Base-by-base conservation (phyloP, 2,113 vertebrate species). In the Phaethornis superciliosus region DNA sequence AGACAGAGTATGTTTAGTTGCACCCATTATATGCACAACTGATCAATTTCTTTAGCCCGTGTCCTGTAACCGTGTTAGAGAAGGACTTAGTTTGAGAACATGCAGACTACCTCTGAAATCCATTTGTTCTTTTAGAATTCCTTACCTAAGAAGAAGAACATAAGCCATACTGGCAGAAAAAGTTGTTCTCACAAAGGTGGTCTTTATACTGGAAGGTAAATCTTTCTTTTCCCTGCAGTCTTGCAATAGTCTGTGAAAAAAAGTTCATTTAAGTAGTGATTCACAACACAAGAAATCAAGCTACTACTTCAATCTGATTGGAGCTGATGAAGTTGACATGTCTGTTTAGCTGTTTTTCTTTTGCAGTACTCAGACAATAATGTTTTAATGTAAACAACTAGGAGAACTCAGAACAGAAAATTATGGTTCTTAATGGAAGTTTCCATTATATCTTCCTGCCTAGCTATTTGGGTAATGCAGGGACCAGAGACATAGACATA, bases 381-480 rank as follows among this genome's bases (percentile, higher is more conserved):
- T 70, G n/a, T 56, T 60, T 70, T 70, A 55, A 83, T n/a, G 6
- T 60, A 81, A 90, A 55, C 75, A 2, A 59, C 42, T 58, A 52
- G 15, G 33, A 86, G 32, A 56, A 51, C 13, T 63, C 62, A n/a
- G 26, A 89, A 79, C 52, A 79, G 54, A 91, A 85, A 94, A 75
- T 85, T 62, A 82, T 33, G 23, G 13, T 83, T 85, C 80, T 91
- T 72, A 15, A 2, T 65, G 56, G 54, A 90, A 77, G 35, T 24
- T 91, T 90, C 76, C 56, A 13, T 11, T 67, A 8, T 94, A 58
- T 90, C 93, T 89, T 96, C 70, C 69, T 84, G 81, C 74, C 44
- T 42, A 78, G 17, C 49, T 85, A 30, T 24, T 11, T 78, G 51
- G 33, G n/a, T 30, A 90, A 88, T 74, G 52, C 60, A 78, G 40